Base-by-base conservation (phyloP, 2,888 invertebrate genomes). In the Lasioglossum pauxillum region DNA sequence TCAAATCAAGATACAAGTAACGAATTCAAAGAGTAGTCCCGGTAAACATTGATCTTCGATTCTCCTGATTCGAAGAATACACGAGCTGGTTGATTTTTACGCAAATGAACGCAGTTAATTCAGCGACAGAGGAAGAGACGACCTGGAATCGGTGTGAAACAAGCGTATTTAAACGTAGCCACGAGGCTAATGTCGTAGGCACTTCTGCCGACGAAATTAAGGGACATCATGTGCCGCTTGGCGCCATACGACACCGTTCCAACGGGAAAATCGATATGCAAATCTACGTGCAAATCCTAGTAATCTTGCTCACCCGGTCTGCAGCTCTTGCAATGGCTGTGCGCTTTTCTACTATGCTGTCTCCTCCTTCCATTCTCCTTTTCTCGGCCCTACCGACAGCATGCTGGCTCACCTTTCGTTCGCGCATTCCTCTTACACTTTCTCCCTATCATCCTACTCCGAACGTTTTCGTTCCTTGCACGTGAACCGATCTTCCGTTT, bases 251-350 rank as follows among this genome's bases (percentile, higher is more conserved):
- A 91, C 88, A 91, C 86, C 89, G 80, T 88, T 88, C 82, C 87
- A 84, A 71, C 79, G 57, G 87, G 91, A 92, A 93, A 94, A 95
- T 95, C 95, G 95, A 95, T 95, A 95, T 95, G 95, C 92, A 94
- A 95, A 95, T 95, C 93, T 93, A 93, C 92, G 93, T 93, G 94
- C 93, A 94, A 95, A 95, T 95, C 93, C 95, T 93, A 94, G 95
- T 95, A 95, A 95, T 95, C 94, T 94, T 89, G 85, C 88, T 88
- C 79, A 78, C 81, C 85, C 87, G 77, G 82, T 77, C 84, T 83
- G 87, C 90, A 86, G 83, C 86, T 83, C 89, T 84, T 83, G 90
- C 90, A 88, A 80, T 80, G 82, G 82, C 88, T 80, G 75, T 73
- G 72, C 79, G 80, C 82, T 83, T 75, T 82, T 78, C 84, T 83